Conservation (phyloP, 1,140 invertebrate species). For the Drosophila virilis region DNA sequence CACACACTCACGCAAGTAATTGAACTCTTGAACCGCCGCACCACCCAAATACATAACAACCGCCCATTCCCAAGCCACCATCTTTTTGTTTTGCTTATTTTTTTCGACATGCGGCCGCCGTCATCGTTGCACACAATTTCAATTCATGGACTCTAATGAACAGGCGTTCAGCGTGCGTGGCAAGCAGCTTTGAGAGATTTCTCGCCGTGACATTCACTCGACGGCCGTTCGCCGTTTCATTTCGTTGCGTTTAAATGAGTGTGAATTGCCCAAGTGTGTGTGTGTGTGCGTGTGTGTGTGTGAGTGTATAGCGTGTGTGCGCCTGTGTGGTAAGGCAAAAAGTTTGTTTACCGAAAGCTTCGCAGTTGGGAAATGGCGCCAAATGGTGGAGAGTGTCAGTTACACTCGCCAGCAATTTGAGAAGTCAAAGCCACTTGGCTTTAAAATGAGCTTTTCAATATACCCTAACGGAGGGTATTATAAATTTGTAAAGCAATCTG, state of each 20-base stretch:
- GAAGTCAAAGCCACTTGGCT: slow-evolving; percentile 21
- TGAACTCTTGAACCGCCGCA: slow-evolving; percentile 44
- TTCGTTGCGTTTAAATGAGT: slow-evolving; percentile 68
- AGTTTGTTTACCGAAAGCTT: slow-evolving; percentile 52
- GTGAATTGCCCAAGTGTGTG: slow-evolving; percentile 46
- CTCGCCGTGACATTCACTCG: slow-evolving; percentile 63
- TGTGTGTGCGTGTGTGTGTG: slow-evolving; percentile 13
- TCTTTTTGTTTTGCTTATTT: slow-evolving; percentile 28
- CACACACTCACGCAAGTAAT: slow-evolving; percentile 5
- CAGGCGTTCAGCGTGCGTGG: slow-evolving; percentile 59
- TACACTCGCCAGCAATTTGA: background rate
- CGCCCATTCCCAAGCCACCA: slow-evolving; percentile 31
- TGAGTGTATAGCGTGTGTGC: slow-evolving; percentile 14
- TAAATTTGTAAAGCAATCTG: no score
- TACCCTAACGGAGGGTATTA: background rate
- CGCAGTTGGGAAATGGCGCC: slow-evolving; percentile 21
- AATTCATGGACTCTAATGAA: slow-evolving; percentile 84
- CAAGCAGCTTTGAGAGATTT: slow-evolving; percentile 54
- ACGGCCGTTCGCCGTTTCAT: slow-evolving; percentile 50
- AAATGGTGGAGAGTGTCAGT: slow-evolving; percentile 20
- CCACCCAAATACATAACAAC: slow-evolving; percentile 14
- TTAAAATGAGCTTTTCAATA: slow-evolving; percentile 27
- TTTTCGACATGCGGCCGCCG: slow-evolving; percentile 55
- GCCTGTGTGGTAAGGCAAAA: slow-evolving; percentile 20
- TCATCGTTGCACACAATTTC: slow-evolving; percentile 73